Base-by-base conservation (phyloP, 2,113 vertebrate species). In the Corythornis madagascariensis region DNA sequence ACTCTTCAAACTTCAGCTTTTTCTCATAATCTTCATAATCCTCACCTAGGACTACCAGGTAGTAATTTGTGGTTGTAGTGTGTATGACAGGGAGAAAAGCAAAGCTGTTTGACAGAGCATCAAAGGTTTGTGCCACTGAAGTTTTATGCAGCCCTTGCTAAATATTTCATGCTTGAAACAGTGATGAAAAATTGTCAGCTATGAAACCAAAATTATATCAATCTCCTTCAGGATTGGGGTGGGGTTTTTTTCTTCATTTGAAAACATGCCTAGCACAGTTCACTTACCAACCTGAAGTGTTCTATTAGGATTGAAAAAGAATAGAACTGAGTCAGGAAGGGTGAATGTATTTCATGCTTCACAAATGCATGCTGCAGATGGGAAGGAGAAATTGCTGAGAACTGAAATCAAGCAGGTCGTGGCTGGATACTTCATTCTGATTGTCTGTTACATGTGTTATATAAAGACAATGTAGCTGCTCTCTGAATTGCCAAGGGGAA, bases 161-260 rank as follows among this genome's bases (percentile, higher is more conserved):
- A 84, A 76, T 56, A 65, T 87, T 94, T 92, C 55, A 59, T 84
- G 70, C 83, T 95, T 92, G 80, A 96, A 90, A 95, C 73, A 92
- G 86, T 92, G 82, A 91, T 83, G 90, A 90, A 80, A 93, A 92
- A 88, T 86, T 93, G 63, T 89, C 91, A 77, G 86, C 80, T 86
- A 40, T 92, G 88, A 93, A 95, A 91, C 52, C 20, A 93, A 92
- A 92, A 95, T 93, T 90, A 71, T 69, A 93, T 78, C 80, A 75
- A 63, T 80, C 73, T 90, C 43, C 64, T 86, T 29, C 66, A 65
- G 48, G 29, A 26, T 22, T 90, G 53, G 55, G 14, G 10, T 25
- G 35, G 0, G 2, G 16, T 28, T 89, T 72, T 79, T 80, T 94
- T 63, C 48, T 90, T 90, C 43, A 79, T 76, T 93, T 94, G 53